Evolutionary conservation across 2,113 vertebrate species (phyloP), one percentile per base, ranked within the genome.

Genomic region (Crocuta crocuta): DNA sequence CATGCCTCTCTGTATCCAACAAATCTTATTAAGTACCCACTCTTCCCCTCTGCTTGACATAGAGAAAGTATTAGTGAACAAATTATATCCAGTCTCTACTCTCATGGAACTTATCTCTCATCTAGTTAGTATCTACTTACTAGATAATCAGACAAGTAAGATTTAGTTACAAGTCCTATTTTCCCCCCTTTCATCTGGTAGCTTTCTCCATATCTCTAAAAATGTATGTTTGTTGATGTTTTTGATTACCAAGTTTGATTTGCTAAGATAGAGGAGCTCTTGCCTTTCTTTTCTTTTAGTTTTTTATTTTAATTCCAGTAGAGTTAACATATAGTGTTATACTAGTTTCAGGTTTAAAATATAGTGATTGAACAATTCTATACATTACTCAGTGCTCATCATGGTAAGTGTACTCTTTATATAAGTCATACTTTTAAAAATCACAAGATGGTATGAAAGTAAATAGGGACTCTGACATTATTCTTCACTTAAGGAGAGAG

Each of bases 101-200:
- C 63, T 95, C 89, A 88, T 7, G n/a, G 17, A 94, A 58, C 66
- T 96, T 94, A 63, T 23, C 53, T 23, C 53, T 80, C 89, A 74
- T 31, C 83, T 88, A 71, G 71, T 80, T 91, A 95, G 33, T 6
- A 26, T 90, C 26, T 92, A 15, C 13, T 13, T 63, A 65, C 16
- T 91, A 90, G 35, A 71, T 95, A 93, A 96, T 96, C 45, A 96
- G 50, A 50, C 7, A 76, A 79, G 12, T 71, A 70, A 35, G n/a
- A 91, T 97, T 96, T 97, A 81, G 95, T 96, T 94, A 33, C 31
- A 76, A 76, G 39, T 76, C 7, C 24, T 76, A 28, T 76, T 16
- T 76, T 76, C 16, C 15, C 39, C 39, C 39, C 73, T 76, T 76
- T 76, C 39, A 26, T 76, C 24, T 45, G 39, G 12, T 45, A 45